Evolutionary conservation across 2,113 vertebrate genomes (phyloP).

Genomic region (Rhinolophus ferrumequinum): DNA sequence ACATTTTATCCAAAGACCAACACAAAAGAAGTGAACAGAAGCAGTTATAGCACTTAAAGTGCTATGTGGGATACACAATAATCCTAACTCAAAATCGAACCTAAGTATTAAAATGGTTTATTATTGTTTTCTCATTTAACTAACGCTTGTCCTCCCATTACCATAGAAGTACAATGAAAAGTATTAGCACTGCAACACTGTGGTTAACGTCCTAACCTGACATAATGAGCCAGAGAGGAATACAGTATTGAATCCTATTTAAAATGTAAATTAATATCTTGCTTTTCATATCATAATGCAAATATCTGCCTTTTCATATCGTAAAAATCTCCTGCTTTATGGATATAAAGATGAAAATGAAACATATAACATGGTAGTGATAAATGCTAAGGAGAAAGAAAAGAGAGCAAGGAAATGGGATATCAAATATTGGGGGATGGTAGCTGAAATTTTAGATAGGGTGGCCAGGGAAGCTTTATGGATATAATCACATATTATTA

Average conservation of each 20-base stretch:
- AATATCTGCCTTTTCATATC: not conserved
- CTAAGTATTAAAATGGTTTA: not conserved
- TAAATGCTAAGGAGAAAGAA: not conserved
- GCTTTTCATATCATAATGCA: not conserved
- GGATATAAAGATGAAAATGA: not conserved
- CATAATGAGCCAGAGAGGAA: not conserved
- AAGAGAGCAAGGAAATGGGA: not conserved
- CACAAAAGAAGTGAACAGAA: not conserved
- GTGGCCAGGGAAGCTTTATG: not conserved
- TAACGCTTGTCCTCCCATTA: not conserved
- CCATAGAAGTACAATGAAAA: not conserved
- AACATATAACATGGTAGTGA: not conserved
- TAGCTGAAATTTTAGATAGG: not conserved
- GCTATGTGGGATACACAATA: not conserved
- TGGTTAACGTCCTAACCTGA: not conserved
- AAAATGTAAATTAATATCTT: slow-evolving; percentile 11
- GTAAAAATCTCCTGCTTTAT: not conserved
- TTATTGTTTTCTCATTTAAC: not conserved
- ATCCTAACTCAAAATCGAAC: not conserved
- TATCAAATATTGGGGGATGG: not conserved
- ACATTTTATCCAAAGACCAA: not conserved
- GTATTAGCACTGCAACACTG: not conserved
- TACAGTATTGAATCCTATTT: not conserved
- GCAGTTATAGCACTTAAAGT: not conserved
- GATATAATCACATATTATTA: slow-evolving; percentile 3